Evolutionary conservation across 2,888 invertebrate species (phyloP).

Genomic region (Calameuta filiformis): DNA sequence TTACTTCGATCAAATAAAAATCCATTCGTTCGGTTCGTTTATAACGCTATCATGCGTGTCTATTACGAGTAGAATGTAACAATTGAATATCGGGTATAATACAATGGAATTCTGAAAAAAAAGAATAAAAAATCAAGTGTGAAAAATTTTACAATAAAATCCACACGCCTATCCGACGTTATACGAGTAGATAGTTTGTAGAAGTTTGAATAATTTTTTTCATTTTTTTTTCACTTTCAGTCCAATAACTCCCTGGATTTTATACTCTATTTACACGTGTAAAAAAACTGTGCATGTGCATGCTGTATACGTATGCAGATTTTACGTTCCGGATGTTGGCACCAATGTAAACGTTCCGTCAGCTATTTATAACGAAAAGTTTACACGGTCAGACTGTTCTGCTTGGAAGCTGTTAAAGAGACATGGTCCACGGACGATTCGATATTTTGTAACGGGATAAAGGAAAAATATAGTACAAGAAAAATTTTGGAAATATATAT

Average conservation of each 20-base stretch:
- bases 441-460: not conserved
- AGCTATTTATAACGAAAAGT: not conserved
- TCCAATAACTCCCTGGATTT: not conserved
- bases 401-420: not conserved
- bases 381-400: not conserved
- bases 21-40: not conserved
- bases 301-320: not conserved
- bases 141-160: not conserved
- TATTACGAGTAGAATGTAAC: not conserved
- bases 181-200: not conserved
- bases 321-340: not conserved
- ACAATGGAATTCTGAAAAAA: not conserved
- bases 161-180: not conserved
- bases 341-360: not conserved
- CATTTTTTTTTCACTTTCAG: not conserved
- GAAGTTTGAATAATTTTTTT: not conserved
- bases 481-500: not conserved
- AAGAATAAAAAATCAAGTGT: not conserved
- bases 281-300: not conserved
- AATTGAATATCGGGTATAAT: not conserved
- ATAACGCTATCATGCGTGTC: not conserved
- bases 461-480: not conserved
- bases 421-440: not conserved
- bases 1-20: not conserved
- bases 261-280: not conserved